phyloP scores from a whole-genome alignment of 2,797 vertebrate species.

The Sebastes goodei region DNA sequence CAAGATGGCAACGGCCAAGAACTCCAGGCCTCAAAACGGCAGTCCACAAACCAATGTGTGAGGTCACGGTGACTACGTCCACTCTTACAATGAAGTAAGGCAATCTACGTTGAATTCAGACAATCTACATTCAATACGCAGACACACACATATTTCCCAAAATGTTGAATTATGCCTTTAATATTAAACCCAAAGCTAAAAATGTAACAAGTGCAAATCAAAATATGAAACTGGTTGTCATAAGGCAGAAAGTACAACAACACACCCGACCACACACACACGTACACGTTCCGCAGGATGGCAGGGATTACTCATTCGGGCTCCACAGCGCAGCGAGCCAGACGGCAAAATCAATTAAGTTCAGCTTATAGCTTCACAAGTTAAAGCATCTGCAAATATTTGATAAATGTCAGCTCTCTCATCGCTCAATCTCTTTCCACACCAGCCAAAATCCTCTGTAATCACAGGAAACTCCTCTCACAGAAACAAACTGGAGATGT shows the following conservation, averaged over 20 bases:
- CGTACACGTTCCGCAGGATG: slow-evolving; percentile 23
- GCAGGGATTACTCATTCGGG: slow-evolving; percentile 41
- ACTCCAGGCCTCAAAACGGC: too few species aligned
- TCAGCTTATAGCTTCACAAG: slow-evolving; percentile 56
- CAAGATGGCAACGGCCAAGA: too few species aligned
- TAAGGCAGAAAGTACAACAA: neutral
- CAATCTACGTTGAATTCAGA: too few species aligned
- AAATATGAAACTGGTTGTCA: neutral
- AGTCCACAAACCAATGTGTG: too few species aligned
- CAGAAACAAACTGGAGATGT: slow-evolving; percentile 23
- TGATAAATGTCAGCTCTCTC: slow-evolving; percentile 59
- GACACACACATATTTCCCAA: too few species aligned
- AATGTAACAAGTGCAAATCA: neutral
- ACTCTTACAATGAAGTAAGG: too few species aligned
- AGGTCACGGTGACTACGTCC: fast-evolving
- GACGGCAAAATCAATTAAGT: slow-evolving; percentile 66
- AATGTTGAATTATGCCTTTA: too few species aligned
- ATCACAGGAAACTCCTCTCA: slow-evolving; percentile 23
- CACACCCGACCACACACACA: neutral
- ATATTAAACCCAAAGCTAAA: neutral
- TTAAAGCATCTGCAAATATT: slow-evolving; percentile 63
- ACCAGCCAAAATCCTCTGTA: slow-evolving; percentile 7
- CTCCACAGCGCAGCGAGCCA: slow-evolving; percentile 32
- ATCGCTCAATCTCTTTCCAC: slow-evolving; percentile 43
- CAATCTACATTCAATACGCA: too few species aligned